Conservation (phyloP, 2,888 invertebrate species). For the Tinea trinotella region DNA sequence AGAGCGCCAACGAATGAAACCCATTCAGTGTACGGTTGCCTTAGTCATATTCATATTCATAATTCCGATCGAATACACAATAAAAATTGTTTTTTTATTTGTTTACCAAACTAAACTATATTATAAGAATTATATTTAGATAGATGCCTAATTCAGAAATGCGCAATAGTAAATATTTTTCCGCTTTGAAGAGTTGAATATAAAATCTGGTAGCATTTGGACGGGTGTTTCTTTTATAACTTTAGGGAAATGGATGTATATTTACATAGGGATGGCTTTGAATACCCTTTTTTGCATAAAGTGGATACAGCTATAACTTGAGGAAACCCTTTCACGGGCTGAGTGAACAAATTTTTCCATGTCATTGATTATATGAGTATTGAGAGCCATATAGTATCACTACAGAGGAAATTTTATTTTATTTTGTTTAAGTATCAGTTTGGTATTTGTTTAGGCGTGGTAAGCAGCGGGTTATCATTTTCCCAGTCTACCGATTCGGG, state of each 20-base stretch:
- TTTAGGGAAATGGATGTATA: slow-evolving; percentile 4
- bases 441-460: too few relatives aligned
- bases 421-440: too few relatives aligned
- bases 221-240: slow-evolving; percentile 5
- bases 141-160: too few relatives aligned
- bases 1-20: too few relatives aligned
- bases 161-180: neutral
- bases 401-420: neutral
- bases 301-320: neutral
- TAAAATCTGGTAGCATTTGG: neutral
- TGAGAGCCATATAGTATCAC: neutral
- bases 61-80: too few relatives aligned
- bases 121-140: too few relatives aligned
- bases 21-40: too few relatives aligned
- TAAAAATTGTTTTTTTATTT: too few relatives aligned
- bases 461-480: too few relatives aligned
- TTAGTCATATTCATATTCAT: too few relatives aligned
- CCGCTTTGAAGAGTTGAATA: neutral
- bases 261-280: slow-evolving; percentile 11
- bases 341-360: slow-evolving; percentile 9
- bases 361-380: slow-evolving; percentile 4
- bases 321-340: slow-evolving; percentile 4
- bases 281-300: neutral
- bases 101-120: too few relatives aligned
- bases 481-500: too few relatives aligned